These are phyloP conservation scores for Phaetusa simplex DNA, from an alignment of 2,113 vertebrate genomes.

Conservation along the genomic window DNA sequence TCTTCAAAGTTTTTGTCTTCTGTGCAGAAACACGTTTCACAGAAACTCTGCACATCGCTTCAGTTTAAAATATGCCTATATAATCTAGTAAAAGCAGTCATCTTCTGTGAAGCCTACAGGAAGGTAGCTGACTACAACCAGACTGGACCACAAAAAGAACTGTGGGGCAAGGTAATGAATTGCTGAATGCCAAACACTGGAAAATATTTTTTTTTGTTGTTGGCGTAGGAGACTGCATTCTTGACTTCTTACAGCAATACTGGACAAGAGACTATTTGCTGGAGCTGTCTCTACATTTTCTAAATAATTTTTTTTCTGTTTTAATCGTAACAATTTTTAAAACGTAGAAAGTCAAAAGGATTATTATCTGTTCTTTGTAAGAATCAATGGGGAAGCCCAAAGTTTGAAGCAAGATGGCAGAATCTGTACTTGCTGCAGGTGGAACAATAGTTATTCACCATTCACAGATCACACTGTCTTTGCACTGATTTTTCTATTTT, in stretches of 20 bases:
- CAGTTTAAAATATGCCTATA: not conserved
- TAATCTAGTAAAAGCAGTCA: not conserved
- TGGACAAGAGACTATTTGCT: not conserved
- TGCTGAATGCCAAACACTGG: not conserved
- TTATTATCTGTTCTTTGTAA: not conserved
- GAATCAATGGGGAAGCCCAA: not conserved
- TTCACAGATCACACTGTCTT: not conserved
- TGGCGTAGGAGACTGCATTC: not conserved
- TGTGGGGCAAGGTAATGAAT: not conserved
- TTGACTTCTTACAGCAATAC: not conserved
- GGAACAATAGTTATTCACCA: not conserved
- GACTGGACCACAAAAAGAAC: not conserved
- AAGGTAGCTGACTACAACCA: not conserved
- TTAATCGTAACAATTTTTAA: not conserved
- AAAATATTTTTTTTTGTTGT: not conserved
- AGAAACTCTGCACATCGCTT: not conserved
- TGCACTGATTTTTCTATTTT: slow-evolving; percentile 19
- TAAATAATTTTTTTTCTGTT: not conserved
- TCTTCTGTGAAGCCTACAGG: not conserved
- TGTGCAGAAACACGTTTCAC: not conserved
- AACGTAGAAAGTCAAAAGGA: not conserved
- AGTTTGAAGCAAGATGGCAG: not conserved
- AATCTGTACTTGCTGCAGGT: not conserved
- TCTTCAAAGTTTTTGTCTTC: not conserved
- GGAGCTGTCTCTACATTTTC: not conserved